Evolutionary conservation across 2,797 vertebrate genomes (phyloP).

Genomic region (Hirundo rustica): DNA sequence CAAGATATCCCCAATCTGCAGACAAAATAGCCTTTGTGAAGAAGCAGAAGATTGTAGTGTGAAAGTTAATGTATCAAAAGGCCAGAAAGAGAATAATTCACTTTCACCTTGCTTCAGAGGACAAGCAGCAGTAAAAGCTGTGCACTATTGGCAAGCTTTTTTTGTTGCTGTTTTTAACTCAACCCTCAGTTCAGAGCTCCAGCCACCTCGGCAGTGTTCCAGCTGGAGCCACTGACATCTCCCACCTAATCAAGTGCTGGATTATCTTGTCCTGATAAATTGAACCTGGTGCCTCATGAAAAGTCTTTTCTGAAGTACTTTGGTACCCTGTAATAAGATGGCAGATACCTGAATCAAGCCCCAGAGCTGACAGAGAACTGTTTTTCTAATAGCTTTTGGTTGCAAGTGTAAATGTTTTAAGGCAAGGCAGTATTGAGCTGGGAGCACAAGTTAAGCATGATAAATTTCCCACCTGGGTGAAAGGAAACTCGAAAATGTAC

Average conservation of each 20-base stretch:
- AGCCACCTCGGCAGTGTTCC: constrained; percentile 50
- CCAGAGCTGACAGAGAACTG: constrained; percentile 72
- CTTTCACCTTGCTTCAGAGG: constrained; percentile 81
- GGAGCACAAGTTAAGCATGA: constrained; percentile 57
- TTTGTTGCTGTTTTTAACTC: constrained; percentile 61
- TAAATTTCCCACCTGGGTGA: constrained; percentile 53
- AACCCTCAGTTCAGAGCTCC: constrained; percentile 43
- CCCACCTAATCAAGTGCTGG: constrained; percentile 80
- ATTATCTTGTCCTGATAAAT: constrained; percentile 86
- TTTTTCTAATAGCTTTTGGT: constrained; percentile 81
- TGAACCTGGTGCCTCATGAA: constrained; percentile 76
- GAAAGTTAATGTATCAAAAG: constrained; percentile 34
- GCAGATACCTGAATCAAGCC: constrained; percentile 78
- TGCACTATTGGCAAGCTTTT: constrained; percentile 68
- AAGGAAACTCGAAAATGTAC: neutral
- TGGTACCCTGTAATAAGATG: constrained; percentile 48
- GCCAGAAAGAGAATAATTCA: constrained; percentile 54
- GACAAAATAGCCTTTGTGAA: constrained; percentile 53
- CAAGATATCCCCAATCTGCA: constrained; percentile 15
- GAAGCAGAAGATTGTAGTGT: constrained; percentile 4
- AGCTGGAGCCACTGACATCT: constrained; percentile 72
- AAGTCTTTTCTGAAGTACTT: constrained; percentile 75
- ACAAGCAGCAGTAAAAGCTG: constrained; percentile 75
- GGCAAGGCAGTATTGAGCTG: constrained; percentile 64
- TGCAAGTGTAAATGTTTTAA: constrained; percentile 81